phyloP scores from a whole-genome alignment of 1,140 invertebrate species.

The Bombus soroeensis region DNA sequence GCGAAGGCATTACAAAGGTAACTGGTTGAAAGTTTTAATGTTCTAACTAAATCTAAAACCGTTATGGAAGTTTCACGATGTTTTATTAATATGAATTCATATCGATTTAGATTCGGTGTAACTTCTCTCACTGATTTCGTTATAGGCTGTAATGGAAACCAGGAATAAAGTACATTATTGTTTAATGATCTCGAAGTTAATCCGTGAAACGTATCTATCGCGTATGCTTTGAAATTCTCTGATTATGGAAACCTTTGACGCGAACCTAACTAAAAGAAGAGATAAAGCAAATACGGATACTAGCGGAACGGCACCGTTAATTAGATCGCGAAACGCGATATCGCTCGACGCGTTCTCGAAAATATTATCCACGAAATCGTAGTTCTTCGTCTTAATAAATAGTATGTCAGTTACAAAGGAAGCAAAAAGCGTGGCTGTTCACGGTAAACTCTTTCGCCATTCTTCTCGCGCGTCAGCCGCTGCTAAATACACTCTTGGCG shows the following conservation, averaged over 20 bases:
- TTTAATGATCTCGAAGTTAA: background rate
- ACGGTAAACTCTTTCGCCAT: constrained; percentile 55
- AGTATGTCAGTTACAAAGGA: background rate
- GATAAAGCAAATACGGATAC: too few species aligned
- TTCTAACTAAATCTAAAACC: background rate
- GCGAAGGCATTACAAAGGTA: background rate
- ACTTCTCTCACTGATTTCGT: background rate
- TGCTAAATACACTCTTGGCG: constrained; percentile 51
- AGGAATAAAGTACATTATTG: background rate
- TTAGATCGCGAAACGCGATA: background rate
- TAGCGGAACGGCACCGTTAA: background rate
- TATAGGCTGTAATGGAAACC: background rate
- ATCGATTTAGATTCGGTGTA: too few species aligned
- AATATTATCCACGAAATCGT: background rate
- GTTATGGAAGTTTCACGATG: background rate
- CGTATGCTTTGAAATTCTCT: background rate
- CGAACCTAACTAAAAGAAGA: background rate
- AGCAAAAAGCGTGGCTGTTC: constrained; percentile 15
- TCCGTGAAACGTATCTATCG: background rate
- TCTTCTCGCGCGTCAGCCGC: constrained; percentile 59
- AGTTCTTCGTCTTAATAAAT: constrained; percentile 18
- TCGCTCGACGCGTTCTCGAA: too few species aligned
- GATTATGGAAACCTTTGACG: background rate
- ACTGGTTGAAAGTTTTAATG: background rate
- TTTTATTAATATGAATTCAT: background rate